A percentile compares a stretch with the other conserved stretches of the same genome.
These are phyloP conservation scores for Numida meleagris DNA, from an alignment of 2,113 vertebrate species.

Conservation along the genomic window DNA sequence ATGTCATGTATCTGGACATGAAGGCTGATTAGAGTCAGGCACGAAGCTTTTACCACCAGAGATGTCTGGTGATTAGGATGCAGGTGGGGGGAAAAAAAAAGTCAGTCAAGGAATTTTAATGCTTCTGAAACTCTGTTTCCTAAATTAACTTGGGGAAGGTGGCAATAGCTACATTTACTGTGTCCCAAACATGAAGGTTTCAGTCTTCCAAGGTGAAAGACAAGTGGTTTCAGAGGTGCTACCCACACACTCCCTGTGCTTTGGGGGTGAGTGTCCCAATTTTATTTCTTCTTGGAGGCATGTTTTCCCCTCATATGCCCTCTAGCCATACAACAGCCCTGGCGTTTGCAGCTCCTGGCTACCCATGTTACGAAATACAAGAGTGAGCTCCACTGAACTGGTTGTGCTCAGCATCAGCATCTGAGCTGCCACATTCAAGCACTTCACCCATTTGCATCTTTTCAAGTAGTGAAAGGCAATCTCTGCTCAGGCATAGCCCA, in stretches of 20 bases:
- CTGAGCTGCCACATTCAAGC: background rate
- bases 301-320: background rate
- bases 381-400: background rate
- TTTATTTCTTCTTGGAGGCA: background rate
- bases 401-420: background rate
- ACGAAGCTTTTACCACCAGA: background rate
- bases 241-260: background rate
- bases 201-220: background rate
- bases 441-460: background rate
- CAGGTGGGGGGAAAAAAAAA: background rate
- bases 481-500: background rate
- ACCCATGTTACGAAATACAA: background rate
- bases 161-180: background rate
- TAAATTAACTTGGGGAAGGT: background rate
- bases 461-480: background rate
- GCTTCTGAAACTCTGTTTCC: background rate
- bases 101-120: background rate
- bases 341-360: background rate
- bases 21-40: background rate
- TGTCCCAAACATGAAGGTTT: background rate
- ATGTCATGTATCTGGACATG: background rate
- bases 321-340: background rate
- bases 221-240: background rate
- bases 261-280: fast-evolving
- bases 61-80: background rate